Percentiles rank a stretch among this genome's conserved stretches.
Evolutionary conservation across 2,888 invertebrate genomes (phyloP).

Genomic region (Encarsia formosa): DNA sequence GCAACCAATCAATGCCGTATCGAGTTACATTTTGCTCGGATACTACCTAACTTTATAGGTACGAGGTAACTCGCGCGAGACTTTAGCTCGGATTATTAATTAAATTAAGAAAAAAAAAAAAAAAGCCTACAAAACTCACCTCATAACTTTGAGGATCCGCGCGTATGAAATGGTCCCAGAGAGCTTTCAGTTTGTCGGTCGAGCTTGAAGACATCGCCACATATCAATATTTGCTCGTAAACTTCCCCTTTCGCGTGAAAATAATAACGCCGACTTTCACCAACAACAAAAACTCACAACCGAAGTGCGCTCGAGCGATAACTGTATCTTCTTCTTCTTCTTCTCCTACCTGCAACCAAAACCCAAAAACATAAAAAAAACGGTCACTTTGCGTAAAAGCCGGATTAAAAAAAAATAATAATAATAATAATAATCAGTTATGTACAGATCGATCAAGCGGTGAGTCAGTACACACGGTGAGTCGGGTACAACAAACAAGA

Average conservation of each 20-base stretch:
- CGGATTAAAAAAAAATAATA: no score
- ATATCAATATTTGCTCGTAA: conserved; percentile 14
- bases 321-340: background rate
- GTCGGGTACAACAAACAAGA: no score
- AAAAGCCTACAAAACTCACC: conserved; percentile 44
- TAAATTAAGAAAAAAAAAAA: background rate
- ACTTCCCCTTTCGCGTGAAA: background rate
- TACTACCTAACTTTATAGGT: no score
- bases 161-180: conserved; percentile 63
- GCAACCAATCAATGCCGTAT: conserved; percentile 37
- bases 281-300: background rate
- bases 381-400: no score
- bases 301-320: background rate
- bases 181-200: conserved; percentile 30
- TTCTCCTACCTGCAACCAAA: no score
- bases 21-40: no score
- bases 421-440: no score
- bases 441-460: no score
- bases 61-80: no score
- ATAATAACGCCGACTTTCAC: background rate
- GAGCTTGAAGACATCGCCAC: conserved; percentile 28
- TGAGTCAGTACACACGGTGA: no score
- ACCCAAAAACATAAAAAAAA: no score
- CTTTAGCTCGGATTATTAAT: no score
- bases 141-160: conserved; percentile 62